Base-by-base conservation (phyloP, 2,113 vertebrate genomes). In the Scomber scombrus region DNA sequence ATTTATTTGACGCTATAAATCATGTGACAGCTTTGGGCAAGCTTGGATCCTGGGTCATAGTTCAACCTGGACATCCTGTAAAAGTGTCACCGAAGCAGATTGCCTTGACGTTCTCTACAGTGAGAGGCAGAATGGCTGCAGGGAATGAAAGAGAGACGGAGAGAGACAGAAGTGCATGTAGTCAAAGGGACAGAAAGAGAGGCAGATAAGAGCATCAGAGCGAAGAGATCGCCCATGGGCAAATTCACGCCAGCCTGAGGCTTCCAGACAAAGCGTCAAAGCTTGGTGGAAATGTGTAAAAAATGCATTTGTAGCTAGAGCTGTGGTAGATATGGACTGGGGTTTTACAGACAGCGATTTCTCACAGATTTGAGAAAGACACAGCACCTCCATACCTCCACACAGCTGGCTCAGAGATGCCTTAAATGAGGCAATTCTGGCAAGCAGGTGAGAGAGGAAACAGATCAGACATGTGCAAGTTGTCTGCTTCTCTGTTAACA, bases 1-100 rank as follows among this genome's bases (percentile, higher is more conserved):
- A 92, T 95, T 90, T 88, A 89, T 91, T 79, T 87, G 72, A 78
- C 1, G 8, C 82, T 78, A 88, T 89, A 87, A 90, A 84, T 89
- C 73, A 75, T 83, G 79, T 72, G 83, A 56, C 84, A 82, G 85
- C 78, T 82, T 79, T 16, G 73, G 81, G 77, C 72, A 29, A 75
- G 71, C 31, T 12, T 3, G 46, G 82, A 61, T 72, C 60, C 50
- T 3, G 67, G 89, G 91, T 91, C 84, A 82, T 43, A 88, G 92
- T 89, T 92, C 86, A 85, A 65, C 21, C 57, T 26, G 85, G 85
- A 93, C 86, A 88, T 85, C 84, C 85, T 89, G 89, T 88, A 84
- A 88, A 90, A 83, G 73, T 91, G 89, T 91, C 85, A 88, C 51
- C 2, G 61, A 60, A 81, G 70, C 86, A 84, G 86, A 93, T 85